Conservation (phyloP, 53 echinoderm and acorn worm species). For the Echinometra lucunter region DNA sequence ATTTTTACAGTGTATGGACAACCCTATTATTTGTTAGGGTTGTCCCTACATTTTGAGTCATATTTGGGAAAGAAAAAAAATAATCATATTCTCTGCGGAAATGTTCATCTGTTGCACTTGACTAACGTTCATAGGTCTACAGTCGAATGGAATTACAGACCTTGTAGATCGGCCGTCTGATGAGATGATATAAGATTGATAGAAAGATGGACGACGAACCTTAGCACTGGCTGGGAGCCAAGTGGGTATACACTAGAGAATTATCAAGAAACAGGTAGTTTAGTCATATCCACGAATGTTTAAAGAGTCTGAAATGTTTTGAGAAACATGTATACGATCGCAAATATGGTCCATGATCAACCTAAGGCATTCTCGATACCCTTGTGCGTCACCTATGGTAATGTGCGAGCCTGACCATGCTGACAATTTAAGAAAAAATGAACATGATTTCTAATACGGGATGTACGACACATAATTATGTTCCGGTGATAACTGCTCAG, state of each 20-base stretch:
- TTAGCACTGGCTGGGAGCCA: background rate
- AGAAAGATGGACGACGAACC: background rate
- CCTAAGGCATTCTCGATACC: too few species aligned
- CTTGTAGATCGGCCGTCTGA: background rate
- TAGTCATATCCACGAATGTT: background rate
- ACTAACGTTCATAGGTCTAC: background rate
- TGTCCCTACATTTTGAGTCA: background rate
- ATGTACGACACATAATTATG: too few species aligned
- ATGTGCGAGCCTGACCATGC: too few species aligned
- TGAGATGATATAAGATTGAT: background rate
- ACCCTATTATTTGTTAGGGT: background rate
- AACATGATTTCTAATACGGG: too few species aligned
- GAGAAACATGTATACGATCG: background rate
- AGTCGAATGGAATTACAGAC: background rate
- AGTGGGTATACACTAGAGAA: background rate
- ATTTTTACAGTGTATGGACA: too few species aligned
- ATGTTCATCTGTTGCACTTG: background rate
- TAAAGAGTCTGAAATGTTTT: background rate
- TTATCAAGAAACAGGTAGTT: background rate
- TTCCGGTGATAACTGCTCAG: too few species aligned
- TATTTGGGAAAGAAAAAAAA: background rate
- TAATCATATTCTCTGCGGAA: background rate
- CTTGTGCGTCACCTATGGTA: too few species aligned
- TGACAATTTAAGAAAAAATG: too few species aligned
- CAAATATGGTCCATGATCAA: too few species aligned